Conservation (phyloP, 2,797 vertebrate genomes). For the Micrastur ruficollis region DNA sequence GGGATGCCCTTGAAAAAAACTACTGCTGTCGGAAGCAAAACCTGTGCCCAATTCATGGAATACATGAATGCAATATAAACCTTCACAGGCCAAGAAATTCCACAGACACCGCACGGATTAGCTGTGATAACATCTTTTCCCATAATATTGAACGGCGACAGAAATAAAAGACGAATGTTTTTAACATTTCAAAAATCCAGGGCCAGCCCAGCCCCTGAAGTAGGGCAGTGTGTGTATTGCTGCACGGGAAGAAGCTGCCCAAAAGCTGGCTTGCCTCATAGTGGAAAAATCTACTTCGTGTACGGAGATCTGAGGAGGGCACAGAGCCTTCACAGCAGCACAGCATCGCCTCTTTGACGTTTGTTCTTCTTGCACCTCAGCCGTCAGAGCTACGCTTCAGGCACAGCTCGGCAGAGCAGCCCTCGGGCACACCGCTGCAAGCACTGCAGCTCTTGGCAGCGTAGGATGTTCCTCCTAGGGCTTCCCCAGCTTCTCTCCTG, state of each 20-base stretch:
- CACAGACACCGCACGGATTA: slow-evolving; percentile 54
- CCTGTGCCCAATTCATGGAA: slow-evolving; percentile 61
- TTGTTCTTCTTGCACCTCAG: background rate
- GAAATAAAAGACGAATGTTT: slow-evolving; percentile 40
- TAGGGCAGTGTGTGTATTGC: background rate
- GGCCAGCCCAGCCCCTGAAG: background rate
- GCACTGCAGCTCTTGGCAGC: background rate
- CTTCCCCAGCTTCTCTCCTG: background rate
- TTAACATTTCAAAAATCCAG: background rate
- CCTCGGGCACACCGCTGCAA: background rate
- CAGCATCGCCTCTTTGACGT: background rate
- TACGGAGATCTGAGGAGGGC: background rate
- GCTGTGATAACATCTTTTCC: slow-evolving; percentile 64
- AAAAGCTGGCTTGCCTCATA: background rate
- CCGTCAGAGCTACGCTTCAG: background rate
- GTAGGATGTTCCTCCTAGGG: fast-evolving
- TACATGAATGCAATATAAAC: slow-evolving; percentile 62
- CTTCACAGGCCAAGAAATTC: slow-evolving; percentile 61
- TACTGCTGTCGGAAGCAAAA: slow-evolving; percentile 34
- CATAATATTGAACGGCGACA: background rate
- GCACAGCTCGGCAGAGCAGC: background rate
- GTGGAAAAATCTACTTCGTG: background rate
- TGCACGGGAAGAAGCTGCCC: background rate
- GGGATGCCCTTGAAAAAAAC: slow-evolving; percentile 62
- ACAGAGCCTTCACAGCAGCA: background rate